Base-by-base conservation (phyloP, 1,140 invertebrate genomes). In the Drosophila dunni region DNA sequence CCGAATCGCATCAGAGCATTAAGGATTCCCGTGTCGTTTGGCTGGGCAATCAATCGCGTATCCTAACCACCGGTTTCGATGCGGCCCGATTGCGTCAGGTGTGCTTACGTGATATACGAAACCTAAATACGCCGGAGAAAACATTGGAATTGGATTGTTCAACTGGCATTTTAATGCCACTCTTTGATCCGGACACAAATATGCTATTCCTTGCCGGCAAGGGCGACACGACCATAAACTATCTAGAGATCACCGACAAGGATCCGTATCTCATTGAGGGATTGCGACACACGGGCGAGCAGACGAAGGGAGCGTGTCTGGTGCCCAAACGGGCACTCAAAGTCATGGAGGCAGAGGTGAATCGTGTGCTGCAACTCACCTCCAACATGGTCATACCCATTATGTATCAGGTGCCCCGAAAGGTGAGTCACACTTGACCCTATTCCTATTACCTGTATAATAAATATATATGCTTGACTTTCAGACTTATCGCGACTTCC, bases 131-230 rank as follows among this genome's bases (percentile, higher is more conserved):
- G 63, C 94, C 96, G 0, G 94, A 98, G 54, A 97, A 96, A 91
- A 95, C 95, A 0, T 85, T 97, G 13, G 95, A 95, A 78, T 93
- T 98, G 76, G 97, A 98, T 92, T 97, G 96, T 76, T 98, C 97
- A n/a, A 98, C 97, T 36, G 97, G 97, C 29, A 96, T 97, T 63
- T 91, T 98, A 51, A 97, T 98, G 94, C 97, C 97, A 0, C 93
- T 98, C 0, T 98, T 95, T 92, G 98, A 98, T 94, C 92, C 96
- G 36, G 98, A 98, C 79, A 98, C 98, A 17, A 96, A 97, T 75
- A 98, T 98, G 97, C 93, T 98, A 20, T 98, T 98, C 93, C 93
- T 98, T 38, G 96, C 96, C 79, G 97, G 97, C n/a, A 98, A 98
- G 93, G 97, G 96, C 7, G 97, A 98, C 85, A 97, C 96, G 0